Percentiles rank a stretch among this genome's conserved stretches.
phyloP scores from a whole-genome alignment of 2,113 vertebrate species.

The Erpornis zantholeuca region DNA sequence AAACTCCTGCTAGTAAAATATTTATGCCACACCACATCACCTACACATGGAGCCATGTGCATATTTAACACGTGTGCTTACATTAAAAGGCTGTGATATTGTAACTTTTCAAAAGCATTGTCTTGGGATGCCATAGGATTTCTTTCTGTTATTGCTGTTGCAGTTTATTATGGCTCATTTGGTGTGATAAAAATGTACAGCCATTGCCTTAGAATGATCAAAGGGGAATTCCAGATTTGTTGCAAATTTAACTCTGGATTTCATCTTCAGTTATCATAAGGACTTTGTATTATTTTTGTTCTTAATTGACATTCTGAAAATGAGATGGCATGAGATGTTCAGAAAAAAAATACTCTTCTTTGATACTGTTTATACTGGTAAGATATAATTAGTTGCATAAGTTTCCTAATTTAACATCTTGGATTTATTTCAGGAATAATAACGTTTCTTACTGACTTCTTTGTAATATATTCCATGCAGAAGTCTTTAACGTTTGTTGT shows the following conservation, averaged over 20 bases:
- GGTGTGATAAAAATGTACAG: background rate
- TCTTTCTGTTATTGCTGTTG: background rate
- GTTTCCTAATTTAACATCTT: background rate
- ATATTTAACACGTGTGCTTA: background rate
- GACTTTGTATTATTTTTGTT: background rate
- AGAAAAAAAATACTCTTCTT: background rate
- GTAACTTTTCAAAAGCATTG: background rate
- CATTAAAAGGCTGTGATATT: background rate
- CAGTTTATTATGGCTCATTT: background rate
- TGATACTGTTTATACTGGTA: conserved; percentile 5
- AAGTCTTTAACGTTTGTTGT: background rate
- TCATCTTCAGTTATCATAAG: background rate
- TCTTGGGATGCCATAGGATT: background rate
- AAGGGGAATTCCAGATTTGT: conserved; percentile 5
- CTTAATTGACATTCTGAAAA: conserved; percentile 9
- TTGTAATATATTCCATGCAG: background rate
- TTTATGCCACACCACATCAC: background rate
- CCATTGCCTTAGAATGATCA: background rate
- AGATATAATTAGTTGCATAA: conserved; percentile 14
- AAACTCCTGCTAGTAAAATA: conserved; percentile 31
- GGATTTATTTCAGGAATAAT: conserved; percentile 18
- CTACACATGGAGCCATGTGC: background rate
- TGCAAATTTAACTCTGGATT: background rate
- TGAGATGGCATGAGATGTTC: background rate
- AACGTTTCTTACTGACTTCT: background rate